Percentiles rank a stretch among this genome's conserved stretches.
phyloP scores from a whole-genome alignment of 1,140 invertebrate genomes.

The Zaprionus capensis region DNA sequence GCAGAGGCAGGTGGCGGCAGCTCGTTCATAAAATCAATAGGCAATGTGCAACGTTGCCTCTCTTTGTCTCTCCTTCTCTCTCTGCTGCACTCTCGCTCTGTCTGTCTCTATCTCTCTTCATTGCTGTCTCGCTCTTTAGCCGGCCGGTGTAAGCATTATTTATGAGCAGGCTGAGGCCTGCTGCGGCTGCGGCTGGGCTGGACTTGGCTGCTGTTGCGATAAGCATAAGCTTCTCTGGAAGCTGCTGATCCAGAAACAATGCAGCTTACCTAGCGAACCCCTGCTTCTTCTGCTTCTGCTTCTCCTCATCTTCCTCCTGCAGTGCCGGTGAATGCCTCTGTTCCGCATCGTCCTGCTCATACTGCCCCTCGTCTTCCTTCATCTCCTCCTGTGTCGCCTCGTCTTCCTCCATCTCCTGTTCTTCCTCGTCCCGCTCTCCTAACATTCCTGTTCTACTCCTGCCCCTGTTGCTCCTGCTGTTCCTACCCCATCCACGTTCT shows the following conservation, averaged over 20 bases:
- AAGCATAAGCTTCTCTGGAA: constrained; percentile 14
- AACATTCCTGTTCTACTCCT: not conserved
- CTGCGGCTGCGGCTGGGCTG: not conserved
- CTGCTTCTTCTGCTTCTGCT: not conserved
- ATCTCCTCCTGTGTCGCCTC: no score
- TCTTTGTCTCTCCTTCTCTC: not conserved
- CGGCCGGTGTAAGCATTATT: constrained; percentile 63
- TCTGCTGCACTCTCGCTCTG: not conserved
- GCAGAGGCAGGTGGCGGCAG: constrained; percentile 20
- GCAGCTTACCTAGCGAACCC: not conserved
- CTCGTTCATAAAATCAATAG: constrained; percentile 80
- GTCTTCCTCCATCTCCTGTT: not conserved
- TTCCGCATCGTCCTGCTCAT: not conserved
- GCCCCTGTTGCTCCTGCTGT: not conserved
- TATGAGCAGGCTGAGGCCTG: constrained; percentile 30
- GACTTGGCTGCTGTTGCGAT: constrained; percentile 10
- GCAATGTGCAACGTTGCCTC: constrained; percentile 34
- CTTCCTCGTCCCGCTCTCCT: not conserved
- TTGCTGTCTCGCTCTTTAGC: constrained; percentile 25
- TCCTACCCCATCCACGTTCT: no score
- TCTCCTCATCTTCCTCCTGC: not conserved
- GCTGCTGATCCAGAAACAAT: not conserved
- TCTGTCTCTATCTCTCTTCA: not conserved
- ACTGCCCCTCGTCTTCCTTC: not conserved
- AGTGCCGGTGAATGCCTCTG: not conserved